phyloP scores from a whole-genome alignment of 2,888 invertebrate species.

The Melanargia galathea region DNA sequence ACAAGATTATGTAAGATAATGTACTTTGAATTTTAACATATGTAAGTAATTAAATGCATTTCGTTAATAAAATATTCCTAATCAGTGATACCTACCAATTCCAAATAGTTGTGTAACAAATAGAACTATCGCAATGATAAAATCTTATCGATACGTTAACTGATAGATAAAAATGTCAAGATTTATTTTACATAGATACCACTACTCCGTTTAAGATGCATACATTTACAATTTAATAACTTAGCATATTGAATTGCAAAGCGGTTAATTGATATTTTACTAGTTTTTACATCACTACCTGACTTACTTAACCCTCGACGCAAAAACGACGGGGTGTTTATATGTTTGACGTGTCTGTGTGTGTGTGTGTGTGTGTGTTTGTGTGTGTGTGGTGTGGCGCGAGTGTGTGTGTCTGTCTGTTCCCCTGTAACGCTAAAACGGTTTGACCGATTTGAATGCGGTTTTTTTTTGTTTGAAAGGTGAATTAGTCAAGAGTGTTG shows the following conservation, averaged over 20 bases:
- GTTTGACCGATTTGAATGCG: no score
- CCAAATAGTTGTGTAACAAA: neutral
- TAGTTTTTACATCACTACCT: constrained; percentile 15
- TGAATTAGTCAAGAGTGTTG: no score
- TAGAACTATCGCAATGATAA: constrained; percentile 14
- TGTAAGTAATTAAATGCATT: neutral
- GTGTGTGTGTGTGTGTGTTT: no score
- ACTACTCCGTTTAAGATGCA: constrained; percentile 13
- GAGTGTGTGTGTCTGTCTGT: no score
- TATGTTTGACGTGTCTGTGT: no score
- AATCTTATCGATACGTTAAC: constrained; percentile 27
- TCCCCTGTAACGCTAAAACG: no score
- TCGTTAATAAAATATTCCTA: neutral
- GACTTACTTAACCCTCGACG: no score
- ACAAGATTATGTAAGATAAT: no score
- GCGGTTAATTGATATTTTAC: constrained; percentile 9
- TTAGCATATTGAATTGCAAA: constrained; percentile 18
- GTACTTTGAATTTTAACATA: no score
- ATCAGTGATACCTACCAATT: neutral
- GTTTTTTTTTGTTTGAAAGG: no score
- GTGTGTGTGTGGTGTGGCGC: no score
- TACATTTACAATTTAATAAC: constrained; percentile 25
- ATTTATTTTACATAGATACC: constrained; percentile 20
- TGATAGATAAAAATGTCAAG: constrained; percentile 20
- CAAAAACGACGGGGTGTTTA: no score